phyloP scores from a whole-genome alignment of 2,888 invertebrate species.

The Ophion ellenae region DNA sequence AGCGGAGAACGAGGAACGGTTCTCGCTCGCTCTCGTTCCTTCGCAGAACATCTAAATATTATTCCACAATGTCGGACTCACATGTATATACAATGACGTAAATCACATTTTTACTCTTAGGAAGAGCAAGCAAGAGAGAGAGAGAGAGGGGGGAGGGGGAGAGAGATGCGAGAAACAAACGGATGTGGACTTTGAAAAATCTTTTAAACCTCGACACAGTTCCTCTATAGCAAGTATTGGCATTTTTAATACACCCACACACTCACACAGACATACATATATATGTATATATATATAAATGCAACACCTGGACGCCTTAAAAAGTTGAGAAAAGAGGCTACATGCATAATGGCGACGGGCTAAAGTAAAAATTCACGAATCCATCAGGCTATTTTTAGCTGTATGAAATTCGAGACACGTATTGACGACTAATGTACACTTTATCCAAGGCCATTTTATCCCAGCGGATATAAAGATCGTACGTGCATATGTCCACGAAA shows the following conservation, averaged over 20 bases:
- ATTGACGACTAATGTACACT: constrained; percentile 39
- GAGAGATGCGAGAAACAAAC: constrained; percentile 10
- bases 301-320: neutral
- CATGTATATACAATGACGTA: constrained; percentile 69
- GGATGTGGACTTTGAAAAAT: constrained; percentile 52
- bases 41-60: constrained; percentile 70
- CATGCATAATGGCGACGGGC: neutral
- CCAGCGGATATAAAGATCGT: no score
- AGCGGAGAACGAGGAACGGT: constrained; percentile 27
- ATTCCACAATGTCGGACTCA: constrained; percentile 60
- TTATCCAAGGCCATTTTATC: constrained; percentile 20
- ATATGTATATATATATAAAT: neutral
- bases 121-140: neutral
- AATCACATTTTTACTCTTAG: constrained; percentile 50
- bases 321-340: neutral
- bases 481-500: no score
- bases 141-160: neutral
- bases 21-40: constrained; percentile 56
- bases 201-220: constrained; percentile 1
- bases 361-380: constrained; percentile 26
- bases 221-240: constrained; percentile 9
- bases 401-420: constrained; percentile 56
- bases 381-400: constrained; percentile 54
- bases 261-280: neutral
- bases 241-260: constrained; percentile 18